These are phyloP conservation scores for Chaetodon trifascialis DNA, from an alignment of 2,113 vertebrate species.

Conservation along the genomic window DNA sequence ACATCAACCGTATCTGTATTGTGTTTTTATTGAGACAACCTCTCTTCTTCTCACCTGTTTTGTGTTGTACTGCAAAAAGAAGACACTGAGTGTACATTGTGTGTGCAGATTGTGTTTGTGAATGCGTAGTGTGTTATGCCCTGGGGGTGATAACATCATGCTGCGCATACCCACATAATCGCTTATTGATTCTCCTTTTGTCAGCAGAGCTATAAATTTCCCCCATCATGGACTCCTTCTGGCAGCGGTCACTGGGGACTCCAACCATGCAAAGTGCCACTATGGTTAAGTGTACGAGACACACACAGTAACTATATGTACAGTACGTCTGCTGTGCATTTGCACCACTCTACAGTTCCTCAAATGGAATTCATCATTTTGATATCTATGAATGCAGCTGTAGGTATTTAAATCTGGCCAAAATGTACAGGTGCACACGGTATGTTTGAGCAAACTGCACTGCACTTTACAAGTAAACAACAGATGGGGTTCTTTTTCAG, in stretches of 20 bases:
- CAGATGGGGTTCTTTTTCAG: neutral
- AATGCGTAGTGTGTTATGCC: constrained; percentile 32
- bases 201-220: constrained; percentile 66
- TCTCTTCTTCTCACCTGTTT: constrained; percentile 32
- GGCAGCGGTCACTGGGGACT: constrained; percentile 38
- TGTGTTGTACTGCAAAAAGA: neutral
- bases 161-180: constrained; percentile 66
- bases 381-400: neutral
- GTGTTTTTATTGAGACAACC: constrained; percentile 45
- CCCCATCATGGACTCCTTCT: constrained; percentile 37
- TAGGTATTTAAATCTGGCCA: neutral
- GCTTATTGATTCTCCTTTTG: constrained; percentile 72
- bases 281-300: neutral
- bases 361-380: neutral
- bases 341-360: neutral
- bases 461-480: constrained; percentile 14
- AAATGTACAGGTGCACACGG: neutral
- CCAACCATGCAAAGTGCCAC: constrained; percentile 19
- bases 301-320: neutral
- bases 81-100: constrained; percentile 14
- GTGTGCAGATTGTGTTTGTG: constrained; percentile 30
- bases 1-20: constrained; percentile 30
- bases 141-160: constrained; percentile 61
- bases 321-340: constrained; percentile 30
- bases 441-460: constrained; percentile 13